Evolutionary conservation across 2,797 vertebrate species (phyloP).

Genomic region (Crenuchus spilurus): DNA sequence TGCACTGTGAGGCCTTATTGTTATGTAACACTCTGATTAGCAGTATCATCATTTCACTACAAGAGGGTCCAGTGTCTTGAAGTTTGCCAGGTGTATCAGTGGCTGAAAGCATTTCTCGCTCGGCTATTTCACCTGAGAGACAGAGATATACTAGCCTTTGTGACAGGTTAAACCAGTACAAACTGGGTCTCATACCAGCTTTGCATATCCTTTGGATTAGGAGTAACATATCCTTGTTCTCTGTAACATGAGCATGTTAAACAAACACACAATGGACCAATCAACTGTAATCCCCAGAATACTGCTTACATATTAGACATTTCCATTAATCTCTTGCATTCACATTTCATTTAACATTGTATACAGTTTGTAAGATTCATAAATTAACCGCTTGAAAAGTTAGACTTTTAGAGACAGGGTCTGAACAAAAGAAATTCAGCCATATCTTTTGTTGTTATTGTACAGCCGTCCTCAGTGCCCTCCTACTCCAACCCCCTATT

Average conservation of each 20-base stretch:
- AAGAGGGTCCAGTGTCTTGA: neutral
- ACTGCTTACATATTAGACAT: neutral
- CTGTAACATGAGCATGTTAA: conserved; percentile 23
- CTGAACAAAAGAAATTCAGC: conserved; percentile 44
- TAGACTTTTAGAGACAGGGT: neutral
- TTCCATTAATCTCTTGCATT: neutral
- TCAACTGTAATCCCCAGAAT: neutral
- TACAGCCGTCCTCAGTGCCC: conserved; percentile 20
- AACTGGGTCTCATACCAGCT: neutral
- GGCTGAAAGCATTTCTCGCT: neutral
- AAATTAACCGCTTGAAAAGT: neutral
- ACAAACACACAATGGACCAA: neutral
- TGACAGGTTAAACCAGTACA: conserved; percentile 37
- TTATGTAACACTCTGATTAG: neutral
- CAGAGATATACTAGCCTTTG: conserved; percentile 9
- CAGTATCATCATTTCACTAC: neutral
- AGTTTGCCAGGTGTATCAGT: neutral
- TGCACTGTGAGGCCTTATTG: neutral
- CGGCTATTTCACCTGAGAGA: neutral
- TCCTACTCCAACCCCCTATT: neutral
- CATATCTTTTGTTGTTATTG: conserved; percentile 49
- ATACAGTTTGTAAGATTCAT: neutral
- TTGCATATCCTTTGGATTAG: conserved; percentile 14
- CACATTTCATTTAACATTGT: neutral
- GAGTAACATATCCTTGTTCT: neutral